Evolutionary conservation across 2,797 vertebrate species (phyloP).

Genomic region (Linurgus olivaceus): DNA sequence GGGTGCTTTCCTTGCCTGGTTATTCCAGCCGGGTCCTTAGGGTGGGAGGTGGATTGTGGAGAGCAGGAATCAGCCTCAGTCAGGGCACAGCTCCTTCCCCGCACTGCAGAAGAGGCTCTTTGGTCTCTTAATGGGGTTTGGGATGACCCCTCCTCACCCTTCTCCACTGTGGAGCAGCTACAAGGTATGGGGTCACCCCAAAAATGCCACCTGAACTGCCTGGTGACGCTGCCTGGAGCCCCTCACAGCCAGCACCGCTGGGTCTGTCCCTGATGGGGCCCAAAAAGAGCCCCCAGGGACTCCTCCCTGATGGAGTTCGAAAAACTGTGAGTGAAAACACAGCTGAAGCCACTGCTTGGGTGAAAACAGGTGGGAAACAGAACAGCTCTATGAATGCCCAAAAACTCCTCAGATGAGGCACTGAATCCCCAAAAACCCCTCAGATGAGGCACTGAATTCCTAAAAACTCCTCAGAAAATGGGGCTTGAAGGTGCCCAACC

Average conservation of each 20-base stretch:
- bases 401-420: not conserved
- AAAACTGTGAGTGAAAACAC: not conserved
- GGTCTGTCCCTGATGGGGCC: not conserved
- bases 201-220: not conserved
- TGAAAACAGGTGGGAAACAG: not conserved
- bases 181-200: not conserved
- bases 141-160: not conserved
- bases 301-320: not conserved
- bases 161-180: not conserved
- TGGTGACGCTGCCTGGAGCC: rapidly evolving
- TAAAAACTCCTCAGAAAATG: not conserved
- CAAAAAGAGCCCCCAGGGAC: not conserved
- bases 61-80: not conserved
- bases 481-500: rapidly evolving
- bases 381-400: rapidly evolving
- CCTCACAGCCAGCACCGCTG: rapidly evolving
- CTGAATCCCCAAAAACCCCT: not conserved
- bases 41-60: not conserved
- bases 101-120: not conserved
- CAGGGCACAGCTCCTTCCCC: not conserved
- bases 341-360: not conserved
- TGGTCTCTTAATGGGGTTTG: not conserved
- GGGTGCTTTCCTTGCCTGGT: not conserved
- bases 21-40: not conserved
- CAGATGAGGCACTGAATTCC: not conserved